Evolutionary conservation across 35 echinoderm and acorn worm species (phyloP).

Genomic region (Heliocidaris tuberculata): DNA sequence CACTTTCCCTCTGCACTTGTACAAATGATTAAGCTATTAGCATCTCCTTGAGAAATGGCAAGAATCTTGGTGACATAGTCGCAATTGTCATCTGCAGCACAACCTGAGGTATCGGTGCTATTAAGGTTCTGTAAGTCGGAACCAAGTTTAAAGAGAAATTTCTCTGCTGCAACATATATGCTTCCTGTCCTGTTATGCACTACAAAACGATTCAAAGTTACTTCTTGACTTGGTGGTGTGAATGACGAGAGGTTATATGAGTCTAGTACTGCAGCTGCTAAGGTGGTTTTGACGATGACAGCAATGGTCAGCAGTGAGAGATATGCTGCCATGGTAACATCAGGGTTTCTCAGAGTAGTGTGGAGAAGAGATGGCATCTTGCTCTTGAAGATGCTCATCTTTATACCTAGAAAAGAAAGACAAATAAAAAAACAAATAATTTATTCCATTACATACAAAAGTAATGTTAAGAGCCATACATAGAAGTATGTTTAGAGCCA

Average conservation of each 20-base stretch:
- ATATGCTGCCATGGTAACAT: background rate
- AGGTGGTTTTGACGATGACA: background rate
- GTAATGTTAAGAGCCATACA: too few relatives aligned
- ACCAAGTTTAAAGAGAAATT: background rate
- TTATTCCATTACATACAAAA: too few relatives aligned
- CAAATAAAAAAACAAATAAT: too few relatives aligned
- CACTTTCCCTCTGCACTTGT: background rate
- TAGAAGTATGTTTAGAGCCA: too few relatives aligned
- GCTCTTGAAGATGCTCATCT: conserved; percentile 15
- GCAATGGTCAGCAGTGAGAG: background rate
- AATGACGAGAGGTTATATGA: conserved; percentile 6
- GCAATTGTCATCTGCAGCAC: background rate
- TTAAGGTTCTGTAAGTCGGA: background rate
- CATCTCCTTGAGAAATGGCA: conserved; percentile 27
- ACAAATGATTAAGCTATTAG: background rate
- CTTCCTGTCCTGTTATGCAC: conserved; percentile 20
- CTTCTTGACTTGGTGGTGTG: background rate
- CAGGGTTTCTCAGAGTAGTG: background rate
- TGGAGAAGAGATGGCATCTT: background rate
- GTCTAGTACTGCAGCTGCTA: conserved; percentile 1
- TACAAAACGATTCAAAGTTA: background rate
- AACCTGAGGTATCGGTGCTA: background rate
- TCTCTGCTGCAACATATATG: conserved; percentile 1
- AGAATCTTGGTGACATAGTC: conserved; percentile 23
- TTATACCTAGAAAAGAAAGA: background rate